phyloP scores from a whole-genome alignment of 2,113 vertebrate species.

The Proterorhinus semilunaris region DNA sequence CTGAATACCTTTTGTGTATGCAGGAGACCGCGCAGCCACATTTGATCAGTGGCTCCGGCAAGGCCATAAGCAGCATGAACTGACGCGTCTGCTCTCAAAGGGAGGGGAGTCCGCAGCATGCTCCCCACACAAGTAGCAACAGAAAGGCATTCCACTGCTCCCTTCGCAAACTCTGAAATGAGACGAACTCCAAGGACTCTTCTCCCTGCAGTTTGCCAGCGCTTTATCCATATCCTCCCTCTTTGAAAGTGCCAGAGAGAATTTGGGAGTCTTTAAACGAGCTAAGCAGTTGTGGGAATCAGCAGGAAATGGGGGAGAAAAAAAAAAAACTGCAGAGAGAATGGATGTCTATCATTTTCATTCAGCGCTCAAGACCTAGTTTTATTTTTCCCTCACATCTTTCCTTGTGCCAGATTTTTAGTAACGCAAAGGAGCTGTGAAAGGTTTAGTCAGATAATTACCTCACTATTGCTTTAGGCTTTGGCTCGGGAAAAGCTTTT shows the following conservation, averaged over 20 bases:
- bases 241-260: slow-evolving; percentile 55
- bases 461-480: slow-evolving; percentile 53
- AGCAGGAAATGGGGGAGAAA: slow-evolving; percentile 34
- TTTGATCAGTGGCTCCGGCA: slow-evolving; percentile 40
- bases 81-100: slow-evolving; percentile 40
- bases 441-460: slow-evolving; percentile 71
- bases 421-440: slow-evolving; percentile 58
- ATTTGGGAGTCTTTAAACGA: slow-evolving; percentile 62
- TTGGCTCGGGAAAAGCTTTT: slow-evolving; percentile 69
- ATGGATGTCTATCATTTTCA: slow-evolving; percentile 66
- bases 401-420: slow-evolving; percentile 47
- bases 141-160: slow-evolving; percentile 52
- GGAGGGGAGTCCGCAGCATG: slow-evolving; percentile 54
- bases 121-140: slow-evolving; percentile 47
- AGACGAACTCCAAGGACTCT: slow-evolving; percentile 68
- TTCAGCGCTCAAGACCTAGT: slow-evolving; percentile 48
- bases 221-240: slow-evolving; percentile 52
- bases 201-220: slow-evolving; percentile 52
- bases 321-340: slow-evolving; percentile 50
- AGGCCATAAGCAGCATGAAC: slow-evolving; percentile 55
- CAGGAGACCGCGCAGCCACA: slow-evolving; percentile 24
- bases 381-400: slow-evolving; percentile 60
- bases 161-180: slow-evolving; percentile 61
- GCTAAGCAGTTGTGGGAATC: slow-evolving; percentile 50
- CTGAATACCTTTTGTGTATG: slow-evolving; percentile 15